A percentile compares a stretch with the other conserved stretches of the same genome.
phyloP scores from a whole-genome alignment of 2,797 vertebrate genomes.

The Sebastes minor region DNA sequence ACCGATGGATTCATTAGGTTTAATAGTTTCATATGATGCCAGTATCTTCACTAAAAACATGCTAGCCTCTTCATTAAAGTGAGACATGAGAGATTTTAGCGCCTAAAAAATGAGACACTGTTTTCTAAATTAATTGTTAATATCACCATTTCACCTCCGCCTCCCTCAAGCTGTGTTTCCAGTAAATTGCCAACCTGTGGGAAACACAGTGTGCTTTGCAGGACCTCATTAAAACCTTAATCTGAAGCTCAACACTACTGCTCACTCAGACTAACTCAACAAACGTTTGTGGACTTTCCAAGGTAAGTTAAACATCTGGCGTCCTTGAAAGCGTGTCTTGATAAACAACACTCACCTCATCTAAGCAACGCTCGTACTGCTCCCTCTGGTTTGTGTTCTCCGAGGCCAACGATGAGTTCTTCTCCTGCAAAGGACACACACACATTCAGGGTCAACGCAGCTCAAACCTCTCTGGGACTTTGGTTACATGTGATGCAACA shows the following conservation, averaged over 20 bases:
- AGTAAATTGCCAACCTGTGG: constrained; percentile 24
- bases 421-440: constrained; percentile 79
- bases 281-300: neutral
- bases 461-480: constrained; percentile 26
- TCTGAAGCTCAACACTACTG: neutral
- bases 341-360: constrained; percentile 86
- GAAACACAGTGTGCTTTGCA: neutral
- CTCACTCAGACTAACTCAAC: neutral
- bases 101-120: neutral
- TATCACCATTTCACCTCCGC: constrained; percentile 7
- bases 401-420: constrained; percentile 87
- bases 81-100: neutral
- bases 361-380: constrained; percentile 92
- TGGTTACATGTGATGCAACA: constrained; percentile 22
- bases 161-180: neutral
- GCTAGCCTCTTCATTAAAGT: neutral
- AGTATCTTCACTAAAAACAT: too few species aligned
- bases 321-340: neutral
- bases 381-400: constrained; percentile 93
- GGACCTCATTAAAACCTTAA: constrained; percentile 30
- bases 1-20: neutral
- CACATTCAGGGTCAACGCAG: neutral
- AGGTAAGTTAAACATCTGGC: constrained; percentile 21
- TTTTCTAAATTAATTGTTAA: constrained; percentile 20
- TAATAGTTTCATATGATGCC: neutral